Conservation (phyloP, 1,140 invertebrate species). For the Dreissena rostriformis region DNA sequence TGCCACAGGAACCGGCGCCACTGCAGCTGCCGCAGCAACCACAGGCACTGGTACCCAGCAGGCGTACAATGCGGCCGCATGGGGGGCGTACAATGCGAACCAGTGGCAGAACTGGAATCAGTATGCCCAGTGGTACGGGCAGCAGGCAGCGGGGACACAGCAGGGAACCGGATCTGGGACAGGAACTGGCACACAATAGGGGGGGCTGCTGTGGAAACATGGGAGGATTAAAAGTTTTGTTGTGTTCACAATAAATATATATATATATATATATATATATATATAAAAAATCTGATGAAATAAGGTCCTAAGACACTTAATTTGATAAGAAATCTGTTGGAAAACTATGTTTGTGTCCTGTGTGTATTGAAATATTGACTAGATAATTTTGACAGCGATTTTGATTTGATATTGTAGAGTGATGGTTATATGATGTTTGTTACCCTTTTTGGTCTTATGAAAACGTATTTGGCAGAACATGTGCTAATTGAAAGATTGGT, state of each 20-base stretch:
- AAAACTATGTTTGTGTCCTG: no score
- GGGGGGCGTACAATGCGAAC: constrained; percentile 39
- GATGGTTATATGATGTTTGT: no score
- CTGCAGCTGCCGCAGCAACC: constrained; percentile 6
- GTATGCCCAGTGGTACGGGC: constrained; percentile 42
- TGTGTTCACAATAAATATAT: neutral
- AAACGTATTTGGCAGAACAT: no score
- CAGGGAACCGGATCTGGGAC: constrained; percentile 5
- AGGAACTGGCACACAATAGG: neutral
- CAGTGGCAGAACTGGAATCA: constrained; percentile 28
- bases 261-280: neutral
- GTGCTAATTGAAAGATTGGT: no score
- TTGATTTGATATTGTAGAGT: no score
- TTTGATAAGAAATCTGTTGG: neutral
- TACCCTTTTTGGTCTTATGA: no score
- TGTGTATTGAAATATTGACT: no score
- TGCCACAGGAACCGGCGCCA: neutral
- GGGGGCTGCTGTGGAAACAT: neutral
- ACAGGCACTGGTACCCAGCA: constrained; percentile 13
- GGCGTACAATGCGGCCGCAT: constrained; percentile 35
- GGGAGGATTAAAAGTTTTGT: neutral
- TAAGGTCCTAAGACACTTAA: neutral
- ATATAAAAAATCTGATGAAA: neutral
- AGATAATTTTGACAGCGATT: no score
- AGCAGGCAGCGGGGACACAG: constrained; percentile 22